phyloP scores from a whole-genome alignment of 2,888 invertebrate genomes.

The Drosophila mayaguana region DNA sequence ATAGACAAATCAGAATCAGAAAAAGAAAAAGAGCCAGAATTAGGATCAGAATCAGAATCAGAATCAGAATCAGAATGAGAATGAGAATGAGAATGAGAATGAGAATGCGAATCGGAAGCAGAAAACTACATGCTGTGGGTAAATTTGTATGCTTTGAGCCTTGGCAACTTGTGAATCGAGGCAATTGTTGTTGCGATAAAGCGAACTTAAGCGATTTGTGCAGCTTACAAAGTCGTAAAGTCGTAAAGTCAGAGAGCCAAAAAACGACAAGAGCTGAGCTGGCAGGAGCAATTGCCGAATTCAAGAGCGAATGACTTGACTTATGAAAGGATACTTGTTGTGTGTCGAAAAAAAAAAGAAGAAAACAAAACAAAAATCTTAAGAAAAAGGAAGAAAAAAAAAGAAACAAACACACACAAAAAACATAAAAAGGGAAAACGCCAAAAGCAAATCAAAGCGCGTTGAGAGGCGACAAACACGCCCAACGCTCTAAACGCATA shows the following conservation, averaged over 20 bases:
- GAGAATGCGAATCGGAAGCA: neutral
- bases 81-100: neutral
- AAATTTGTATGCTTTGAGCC: constrained; percentile 23
- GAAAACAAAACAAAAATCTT: constrained; percentile 13
- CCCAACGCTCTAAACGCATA: constrained; percentile 36
- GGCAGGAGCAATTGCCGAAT: constrained; percentile 39
- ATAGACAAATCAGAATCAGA: constrained; percentile 13
- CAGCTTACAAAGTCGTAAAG: constrained; percentile 55
- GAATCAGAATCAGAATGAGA: neutral
- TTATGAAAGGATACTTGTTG: constrained; percentile 70
- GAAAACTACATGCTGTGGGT: constrained; percentile 24
- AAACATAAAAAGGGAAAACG: constrained; percentile 48
- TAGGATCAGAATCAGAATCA: neutral
- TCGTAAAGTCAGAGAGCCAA: constrained; percentile 39
- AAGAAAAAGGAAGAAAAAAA: constrained; percentile 36
- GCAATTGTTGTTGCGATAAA: constrained; percentile 49
- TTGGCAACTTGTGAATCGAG: constrained; percentile 32
- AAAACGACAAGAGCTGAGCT: neutral
- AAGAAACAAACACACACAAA: constrained; percentile 8
- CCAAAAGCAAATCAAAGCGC: constrained; percentile 58
- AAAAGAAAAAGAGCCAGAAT: neutral
- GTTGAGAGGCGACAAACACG: constrained; percentile 53
- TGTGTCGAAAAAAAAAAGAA: constrained; percentile 31
- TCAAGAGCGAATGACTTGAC: constrained; percentile 46
- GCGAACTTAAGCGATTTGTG: constrained; percentile 54